phyloP scores from a whole-genome alignment of 2,797 vertebrate species.

The Gambelia wislizenii region DNA sequence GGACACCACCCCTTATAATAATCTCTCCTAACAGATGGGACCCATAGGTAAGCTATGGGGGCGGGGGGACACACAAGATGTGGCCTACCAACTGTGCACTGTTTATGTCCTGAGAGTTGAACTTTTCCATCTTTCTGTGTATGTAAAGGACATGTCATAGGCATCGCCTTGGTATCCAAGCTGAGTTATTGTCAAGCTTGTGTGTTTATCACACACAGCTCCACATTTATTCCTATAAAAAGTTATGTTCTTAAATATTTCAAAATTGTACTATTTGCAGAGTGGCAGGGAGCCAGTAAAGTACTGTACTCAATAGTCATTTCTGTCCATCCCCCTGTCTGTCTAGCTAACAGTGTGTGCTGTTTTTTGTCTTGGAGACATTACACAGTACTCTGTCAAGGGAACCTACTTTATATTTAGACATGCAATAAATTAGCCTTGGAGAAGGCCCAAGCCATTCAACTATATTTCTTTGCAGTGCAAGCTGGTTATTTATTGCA shows the following conservation, averaged over 20 bases:
- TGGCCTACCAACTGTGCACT: neutral
- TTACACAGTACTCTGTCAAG: slow-evolving; percentile 74
- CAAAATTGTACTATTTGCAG: slow-evolving; percentile 74
- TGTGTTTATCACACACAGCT: slow-evolving; percentile 64
- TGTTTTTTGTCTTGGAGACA: slow-evolving; percentile 72
- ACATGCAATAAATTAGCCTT: slow-evolving; percentile 72
- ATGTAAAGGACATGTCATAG: slow-evolving; percentile 50
- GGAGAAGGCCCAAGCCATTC: slow-evolving; percentile 60
- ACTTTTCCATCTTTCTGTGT: slow-evolving; percentile 9
- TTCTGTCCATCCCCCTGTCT: slow-evolving; percentile 75
- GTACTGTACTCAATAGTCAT: slow-evolving; percentile 75
- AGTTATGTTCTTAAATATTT: slow-evolving; percentile 76
- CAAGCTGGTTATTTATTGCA: slow-evolving; percentile 65
- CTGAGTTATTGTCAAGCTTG: slow-evolving; percentile 59
- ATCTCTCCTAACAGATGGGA: neutral
- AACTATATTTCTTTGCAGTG: slow-evolving; percentile 53
- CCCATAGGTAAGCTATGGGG: neutral
- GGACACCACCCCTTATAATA: neutral
- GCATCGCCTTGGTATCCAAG: slow-evolving; percentile 53
- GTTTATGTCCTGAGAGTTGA: neutral
- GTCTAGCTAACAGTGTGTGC: slow-evolving; percentile 72
- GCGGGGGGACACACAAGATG: neutral
- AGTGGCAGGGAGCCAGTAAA: slow-evolving; percentile 72
- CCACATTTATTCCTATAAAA: slow-evolving; percentile 73
- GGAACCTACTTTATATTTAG: slow-evolving; percentile 74